Percentiles rank a stretch among this genome's conserved stretches.
phyloP scores from a whole-genome alignment of 2,888 invertebrate genomes.

The Coleophora deauratella region DNA sequence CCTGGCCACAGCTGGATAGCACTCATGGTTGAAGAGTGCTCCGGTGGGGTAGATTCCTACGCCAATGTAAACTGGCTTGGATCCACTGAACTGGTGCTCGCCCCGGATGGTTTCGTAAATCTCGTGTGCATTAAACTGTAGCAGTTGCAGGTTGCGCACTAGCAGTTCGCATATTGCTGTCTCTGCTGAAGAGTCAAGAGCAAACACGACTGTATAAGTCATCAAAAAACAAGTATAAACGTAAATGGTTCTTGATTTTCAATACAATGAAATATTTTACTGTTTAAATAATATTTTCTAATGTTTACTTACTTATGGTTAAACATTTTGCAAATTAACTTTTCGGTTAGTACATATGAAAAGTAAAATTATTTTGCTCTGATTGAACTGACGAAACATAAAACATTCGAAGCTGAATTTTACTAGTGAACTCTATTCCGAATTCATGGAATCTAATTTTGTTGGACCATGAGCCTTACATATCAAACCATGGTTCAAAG shows the following conservation, averaged over 20 bases:
- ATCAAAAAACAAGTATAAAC: background rate
- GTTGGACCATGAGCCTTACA: too few species aligned
- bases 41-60: constrained; percentile 85
- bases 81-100: constrained; percentile 63
- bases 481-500: too few species aligned
- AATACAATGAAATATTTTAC: background rate
- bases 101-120: constrained; percentile 79
- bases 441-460: too few species aligned
- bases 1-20: constrained; percentile 85
- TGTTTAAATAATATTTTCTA: too few species aligned
- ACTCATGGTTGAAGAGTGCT: constrained; percentile 88
- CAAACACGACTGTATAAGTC: too few species aligned
- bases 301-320: too few species aligned
- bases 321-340: too few species aligned
- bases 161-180: constrained; percentile 75
- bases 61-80: constrained; percentile 75
- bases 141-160: constrained; percentile 80
- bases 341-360: too few species aligned
- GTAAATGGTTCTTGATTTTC: background rate
- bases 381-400: too few species aligned
- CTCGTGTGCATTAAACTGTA: constrained; percentile 92
- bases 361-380: too few species aligned
- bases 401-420: too few species aligned
- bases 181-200: constrained; percentile 39
- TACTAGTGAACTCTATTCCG: too few species aligned